Base-by-base conservation (phyloP, 2,113 vertebrate genomes). In the Oplegnathus fasciatus region DNA sequence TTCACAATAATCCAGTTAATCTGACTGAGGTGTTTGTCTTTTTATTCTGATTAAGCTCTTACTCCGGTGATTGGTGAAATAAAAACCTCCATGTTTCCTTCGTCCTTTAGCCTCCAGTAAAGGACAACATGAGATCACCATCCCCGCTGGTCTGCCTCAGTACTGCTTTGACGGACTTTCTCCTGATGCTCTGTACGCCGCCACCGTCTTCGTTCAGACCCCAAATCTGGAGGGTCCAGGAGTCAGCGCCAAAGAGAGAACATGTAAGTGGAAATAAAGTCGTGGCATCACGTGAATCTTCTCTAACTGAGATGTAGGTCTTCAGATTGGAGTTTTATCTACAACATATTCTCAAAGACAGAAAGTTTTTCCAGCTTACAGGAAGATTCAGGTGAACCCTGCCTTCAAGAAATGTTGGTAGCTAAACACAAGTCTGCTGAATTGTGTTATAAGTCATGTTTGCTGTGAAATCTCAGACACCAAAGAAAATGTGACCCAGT, bases 141-240 rank as follows among this genome's bases (percentile, higher is more conserved):
- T 99, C 48, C 96, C 96, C 5, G 98, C 97, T 0, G 97, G 97
- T 20, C 94, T 97, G 81, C 97, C 97, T 5, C 97, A 97, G 83
- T 96, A 98, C 86, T 99, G 98, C 93, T 99, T 99, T 40, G 96
- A 96, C 0, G 98, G 96, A 13, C 96, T 99, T 0, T 97, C 97
- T 15, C 96, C 97, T 0, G 97, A 98, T 17, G 96, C 96, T 0
- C 94, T 96, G 2, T 99, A 99, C 83, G 94, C 92, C 0, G 96
- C 97, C 82, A 97, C 96, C 0, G 95, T 98, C 37, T 99, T 97
- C 75, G 97, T 98, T 62, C 98, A 99, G 94, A 99, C 98, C 0
- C 98, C 98, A 1, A 98, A 98, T 75, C 96, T 99, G 9, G 98
- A 99, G 75, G 98, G 98, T 3, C 97, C 97, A 0, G 98, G 97